These are phyloP conservation scores for Lophotis ruficrista DNA, from an alignment of 2,113 vertebrate genomes.

Conservation along the genomic window DNA sequence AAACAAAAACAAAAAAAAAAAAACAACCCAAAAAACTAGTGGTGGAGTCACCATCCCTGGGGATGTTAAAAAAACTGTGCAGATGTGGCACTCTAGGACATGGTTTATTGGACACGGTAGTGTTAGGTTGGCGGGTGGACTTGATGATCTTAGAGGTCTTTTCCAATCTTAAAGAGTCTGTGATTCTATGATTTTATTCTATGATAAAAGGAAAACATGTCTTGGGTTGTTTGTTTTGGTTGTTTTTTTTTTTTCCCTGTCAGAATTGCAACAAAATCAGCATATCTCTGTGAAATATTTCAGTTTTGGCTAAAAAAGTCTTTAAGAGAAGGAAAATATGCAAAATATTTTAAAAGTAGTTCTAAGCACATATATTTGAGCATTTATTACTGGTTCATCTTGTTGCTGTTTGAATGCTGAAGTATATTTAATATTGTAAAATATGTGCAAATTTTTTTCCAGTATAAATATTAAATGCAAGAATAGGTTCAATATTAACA, in stretches of 20 bases:
- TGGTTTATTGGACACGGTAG: too few relatives aligned
- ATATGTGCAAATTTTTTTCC: background rate
- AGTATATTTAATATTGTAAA: background rate
- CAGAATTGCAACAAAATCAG: background rate
- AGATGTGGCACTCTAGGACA: too few relatives aligned
- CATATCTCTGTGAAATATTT: background rate
- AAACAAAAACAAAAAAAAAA: too few relatives aligned
- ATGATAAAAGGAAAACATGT: background rate
- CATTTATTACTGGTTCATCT: background rate
- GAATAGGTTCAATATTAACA: background rate
- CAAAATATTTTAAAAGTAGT: too few relatives aligned
- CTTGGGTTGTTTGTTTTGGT: too few relatives aligned
- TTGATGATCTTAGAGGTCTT: too few relatives aligned
- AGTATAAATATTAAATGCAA: background rate
- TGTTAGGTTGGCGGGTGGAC: too few relatives aligned
- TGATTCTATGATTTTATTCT: too few relatives aligned
- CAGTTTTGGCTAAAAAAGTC: background rate
- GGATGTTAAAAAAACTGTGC: too few relatives aligned
- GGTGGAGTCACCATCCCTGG: too few relatives aligned
- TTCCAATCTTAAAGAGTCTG: too few relatives aligned
- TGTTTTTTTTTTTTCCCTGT: background rate
- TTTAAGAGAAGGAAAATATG: background rate
- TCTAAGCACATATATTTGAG: background rate
- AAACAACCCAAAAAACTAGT: too few relatives aligned
- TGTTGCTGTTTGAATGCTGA: background rate